Conservation (phyloP, 92 coral and sea anemone species). For the Metridium senile region DNA sequence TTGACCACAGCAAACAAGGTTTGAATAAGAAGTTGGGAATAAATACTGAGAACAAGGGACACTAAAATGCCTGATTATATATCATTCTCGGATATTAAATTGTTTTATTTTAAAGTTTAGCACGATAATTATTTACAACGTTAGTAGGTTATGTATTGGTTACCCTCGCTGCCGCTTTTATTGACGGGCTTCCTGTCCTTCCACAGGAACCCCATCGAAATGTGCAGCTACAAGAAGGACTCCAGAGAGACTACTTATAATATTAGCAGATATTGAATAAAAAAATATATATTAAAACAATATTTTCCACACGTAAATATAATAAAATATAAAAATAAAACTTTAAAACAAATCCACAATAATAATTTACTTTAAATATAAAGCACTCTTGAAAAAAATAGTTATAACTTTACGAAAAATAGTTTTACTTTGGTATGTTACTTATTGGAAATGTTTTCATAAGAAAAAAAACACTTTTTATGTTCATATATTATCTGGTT, state of each 20-base stretch:
- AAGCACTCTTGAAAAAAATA: not conserved
- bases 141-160: not conserved
- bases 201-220: not conserved
- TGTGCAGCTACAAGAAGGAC: not conserved
- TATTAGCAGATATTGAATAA: not conserved
- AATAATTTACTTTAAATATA: not conserved
- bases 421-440: no score
- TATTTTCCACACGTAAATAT: not conserved
- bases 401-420: not conserved
- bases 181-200: not conserved
- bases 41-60: no score
- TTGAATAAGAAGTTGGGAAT: no score
- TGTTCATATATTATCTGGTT: no score
- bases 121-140: not conserved
- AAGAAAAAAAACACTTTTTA: not conserved
- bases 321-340: not conserved
- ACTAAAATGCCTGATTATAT: no score
- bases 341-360: not conserved
- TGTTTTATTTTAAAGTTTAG: not conserved
- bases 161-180: not conserved
- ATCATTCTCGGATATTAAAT: no score
- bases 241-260: no score
- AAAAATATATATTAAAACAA: not conserved
- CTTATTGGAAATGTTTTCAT: no score
- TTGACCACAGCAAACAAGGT: no score